Percentiles rank a stretch among this genome's conserved stretches.
phyloP scores from a whole-genome alignment of 1,140 invertebrate genomes.

The Latrodectus geometricus region DNA sequence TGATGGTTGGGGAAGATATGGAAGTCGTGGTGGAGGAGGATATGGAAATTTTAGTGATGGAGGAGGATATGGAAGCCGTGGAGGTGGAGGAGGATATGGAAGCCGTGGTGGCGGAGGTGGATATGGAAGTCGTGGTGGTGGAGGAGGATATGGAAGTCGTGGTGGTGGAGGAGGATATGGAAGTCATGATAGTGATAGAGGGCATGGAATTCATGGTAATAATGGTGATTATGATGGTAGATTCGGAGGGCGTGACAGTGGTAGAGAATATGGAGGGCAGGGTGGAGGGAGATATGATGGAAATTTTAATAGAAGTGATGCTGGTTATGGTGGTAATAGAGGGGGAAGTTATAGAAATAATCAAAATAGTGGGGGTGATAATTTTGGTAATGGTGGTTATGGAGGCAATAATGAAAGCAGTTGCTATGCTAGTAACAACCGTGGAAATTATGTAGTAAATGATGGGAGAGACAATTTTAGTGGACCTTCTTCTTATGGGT shows the following conservation, averaged over 20 bases:
- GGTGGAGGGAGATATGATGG: slow-evolving; percentile 1
- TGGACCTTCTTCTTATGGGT: neutral
- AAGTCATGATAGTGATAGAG: neutral
- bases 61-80: slow-evolving; percentile 10
- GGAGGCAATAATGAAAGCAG: slow-evolving; percentile 1
- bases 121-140: neutral
- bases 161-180: neutral
- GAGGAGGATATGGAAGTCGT: neutral
- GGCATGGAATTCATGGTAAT: neutral
- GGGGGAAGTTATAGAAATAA: neutral
- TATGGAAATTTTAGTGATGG: slow-evolving; percentile 13
- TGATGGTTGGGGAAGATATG: too few species aligned
- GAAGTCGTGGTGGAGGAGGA: slow-evolving; percentile 38
- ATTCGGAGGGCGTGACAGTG: slow-evolving; percentile 12
- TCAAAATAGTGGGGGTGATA: slow-evolving; percentile 1
- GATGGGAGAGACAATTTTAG: neutral
- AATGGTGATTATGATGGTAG: neutral
- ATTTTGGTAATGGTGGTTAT: neutral
- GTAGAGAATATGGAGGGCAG: slow-evolving; percentile 1
- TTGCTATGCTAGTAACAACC: neutral
- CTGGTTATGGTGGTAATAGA: neutral
- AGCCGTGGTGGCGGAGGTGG: neutral
- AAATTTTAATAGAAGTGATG: neutral
- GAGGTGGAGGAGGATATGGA: neutral
- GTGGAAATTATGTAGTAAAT: neutral